Percentiles rank a stretch among this genome's conserved stretches.
These are phyloP conservation scores for Drosophila tani DNA, from an alignment of 1,140 invertebrate genomes.

Conservation along the genomic window DNA sequence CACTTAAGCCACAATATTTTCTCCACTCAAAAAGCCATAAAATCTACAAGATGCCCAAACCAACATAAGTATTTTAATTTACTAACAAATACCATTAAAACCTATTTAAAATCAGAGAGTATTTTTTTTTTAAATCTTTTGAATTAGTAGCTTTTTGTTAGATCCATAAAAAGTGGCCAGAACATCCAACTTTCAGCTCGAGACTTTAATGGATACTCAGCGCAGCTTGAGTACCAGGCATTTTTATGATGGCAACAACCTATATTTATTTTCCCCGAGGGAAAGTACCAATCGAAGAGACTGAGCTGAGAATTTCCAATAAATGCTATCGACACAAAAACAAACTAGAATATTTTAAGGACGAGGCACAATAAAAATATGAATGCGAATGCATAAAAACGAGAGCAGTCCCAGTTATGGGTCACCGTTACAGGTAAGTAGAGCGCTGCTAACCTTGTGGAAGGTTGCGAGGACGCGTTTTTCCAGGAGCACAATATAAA, in stretches of 20 bases:
- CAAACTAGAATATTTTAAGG: slow-evolving; percentile 27
- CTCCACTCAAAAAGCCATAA: slow-evolving; percentile 24
- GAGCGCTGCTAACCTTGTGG: slow-evolving; percentile 65
- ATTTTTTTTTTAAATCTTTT: not conserved
- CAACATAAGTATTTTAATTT: slow-evolving; percentile 28
- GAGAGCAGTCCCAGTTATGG: slow-evolving; percentile 44
- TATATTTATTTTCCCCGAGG: slow-evolving; percentile 6
- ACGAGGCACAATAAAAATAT: slow-evolving; percentile 36
- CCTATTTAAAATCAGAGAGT: not conserved
- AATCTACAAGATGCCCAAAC: not conserved
- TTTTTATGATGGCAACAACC: slow-evolving; percentile 18
- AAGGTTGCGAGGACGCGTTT: slow-evolving; percentile 28
- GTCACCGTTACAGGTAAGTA: slow-evolving; percentile 79
- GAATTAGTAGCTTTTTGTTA: slow-evolving; percentile 25
- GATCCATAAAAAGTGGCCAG: slow-evolving; percentile 7
- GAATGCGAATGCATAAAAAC: slow-evolving; percentile 41
- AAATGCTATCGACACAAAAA: slow-evolving; percentile 23
- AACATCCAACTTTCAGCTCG: not conserved
- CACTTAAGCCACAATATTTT: slow-evolving; percentile 2
- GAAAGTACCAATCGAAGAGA: slow-evolving; percentile 11
- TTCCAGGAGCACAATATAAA: slow-evolving; percentile 61
- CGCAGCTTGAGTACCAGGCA: not conserved
- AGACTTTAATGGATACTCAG: slow-evolving; percentile 3
- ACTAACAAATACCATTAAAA: slow-evolving; percentile 28
- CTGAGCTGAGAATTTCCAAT: slow-evolving; percentile 20